Base-by-base conservation (phyloP, 2,888 invertebrate species). In the Pterostichus madidus region DNA sequence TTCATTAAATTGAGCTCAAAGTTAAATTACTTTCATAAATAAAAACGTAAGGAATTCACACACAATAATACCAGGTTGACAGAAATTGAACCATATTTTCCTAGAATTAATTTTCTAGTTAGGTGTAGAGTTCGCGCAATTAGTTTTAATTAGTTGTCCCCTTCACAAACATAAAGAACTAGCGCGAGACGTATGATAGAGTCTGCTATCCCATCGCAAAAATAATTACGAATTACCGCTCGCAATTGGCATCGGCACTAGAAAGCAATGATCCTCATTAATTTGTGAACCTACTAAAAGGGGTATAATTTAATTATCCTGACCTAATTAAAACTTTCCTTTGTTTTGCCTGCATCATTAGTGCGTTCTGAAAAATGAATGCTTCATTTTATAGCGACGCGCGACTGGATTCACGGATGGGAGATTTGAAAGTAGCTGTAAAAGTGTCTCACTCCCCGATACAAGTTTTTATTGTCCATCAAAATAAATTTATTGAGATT, bases 261-360 rank as follows among this genome's bases (percentile, higher is more conserved):
- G 61, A 71, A 61, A 35, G 80, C 80, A 80, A 73, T 56, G 71
- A 56, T 17, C 73, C 80, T 56, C 61, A 71, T 73, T 80, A 80
- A 73, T 73, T 80, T 73, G 53, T 59, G 56, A 52, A 73, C 53
- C 59, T 73, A 56, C 53, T 73, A 56, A 71, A 80, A 49, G 71
- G 71, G 71, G 39, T 39, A 80, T 68, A 53, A 80, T 80, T 80
- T 80, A 80, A 80, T 80, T 80, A 80, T 80, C 80, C 80, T 80
- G 80, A 73, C 80, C 80, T 73, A 80, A 80, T 80, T 80, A 80
- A 73, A 52, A 44, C 61, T 53, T 73, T 68, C 56, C 80, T 80
- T 80, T 80, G 80, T 80, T 73, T 71, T 46, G 39, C 10, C 10
- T 71, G 24, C 44, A 53, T 73, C 73, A 56, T 80, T 80, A 80